phyloP scores from a whole-genome alignment of 2,113 vertebrate genomes.

The Callorhinus ursinus region DNA sequence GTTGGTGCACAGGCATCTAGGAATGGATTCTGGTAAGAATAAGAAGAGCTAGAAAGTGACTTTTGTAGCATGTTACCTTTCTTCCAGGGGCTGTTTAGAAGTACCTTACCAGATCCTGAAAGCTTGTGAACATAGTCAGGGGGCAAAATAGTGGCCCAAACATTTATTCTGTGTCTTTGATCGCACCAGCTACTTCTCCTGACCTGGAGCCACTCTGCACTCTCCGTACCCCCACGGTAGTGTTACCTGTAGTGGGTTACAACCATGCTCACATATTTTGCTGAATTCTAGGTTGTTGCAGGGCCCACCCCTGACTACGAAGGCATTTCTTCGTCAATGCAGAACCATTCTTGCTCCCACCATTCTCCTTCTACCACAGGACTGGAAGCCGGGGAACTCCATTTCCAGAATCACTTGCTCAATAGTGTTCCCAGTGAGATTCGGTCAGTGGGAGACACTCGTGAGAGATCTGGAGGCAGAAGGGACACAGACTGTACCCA shows the following conservation, averaged over 20 bases:
- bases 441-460: not conserved
- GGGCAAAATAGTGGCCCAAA: not conserved
- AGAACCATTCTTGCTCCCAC: not conserved
- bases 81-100: not conserved
- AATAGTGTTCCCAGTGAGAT: not conserved
- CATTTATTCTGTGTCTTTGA: not conserved
- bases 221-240: rapidly evolving
- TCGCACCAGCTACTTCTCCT: not conserved
- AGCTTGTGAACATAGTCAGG: not conserved
- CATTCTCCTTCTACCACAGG: not conserved
- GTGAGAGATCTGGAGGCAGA: not conserved
- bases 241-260: not conserved
- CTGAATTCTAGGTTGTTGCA: not conserved
- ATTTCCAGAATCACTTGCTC: not conserved
- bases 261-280: not conserved
- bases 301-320: not conserved
- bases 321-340: not conserved
- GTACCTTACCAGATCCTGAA: not conserved
- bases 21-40: not conserved
- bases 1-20: not conserved
- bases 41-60: not conserved
- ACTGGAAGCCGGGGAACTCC: not conserved
- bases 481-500: not conserved
- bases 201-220: not conserved
- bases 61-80: not conserved